These are phyloP conservation scores for Galleria mellonella DNA, from an alignment of 1,140 invertebrate species.

Conservation along the genomic window DNA sequence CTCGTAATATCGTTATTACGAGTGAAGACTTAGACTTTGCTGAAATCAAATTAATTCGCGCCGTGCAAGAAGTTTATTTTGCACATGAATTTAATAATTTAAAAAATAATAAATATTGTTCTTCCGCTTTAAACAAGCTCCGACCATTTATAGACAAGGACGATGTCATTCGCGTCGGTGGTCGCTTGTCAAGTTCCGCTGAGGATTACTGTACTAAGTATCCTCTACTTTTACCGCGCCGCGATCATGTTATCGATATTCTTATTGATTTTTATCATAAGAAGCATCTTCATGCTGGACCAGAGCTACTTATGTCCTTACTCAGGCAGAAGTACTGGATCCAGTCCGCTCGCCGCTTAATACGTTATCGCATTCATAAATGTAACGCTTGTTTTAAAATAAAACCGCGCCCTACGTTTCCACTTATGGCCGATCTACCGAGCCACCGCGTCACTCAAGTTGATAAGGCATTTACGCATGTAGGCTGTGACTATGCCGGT, in stretches of 20 bases:
- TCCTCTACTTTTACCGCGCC: background rate
- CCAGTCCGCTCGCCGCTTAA: conserved; percentile 5
- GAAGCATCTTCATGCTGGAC: conserved; percentile 4
- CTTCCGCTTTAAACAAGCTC: no score
- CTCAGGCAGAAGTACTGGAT: conserved; percentile 6
- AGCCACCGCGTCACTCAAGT: conserved; percentile 11
- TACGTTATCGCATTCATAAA: background rate
- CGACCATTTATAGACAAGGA: no score
- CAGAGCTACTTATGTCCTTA: conserved; percentile 3
- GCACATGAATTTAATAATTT: no score
- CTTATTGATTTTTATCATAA: conserved; percentile 5
- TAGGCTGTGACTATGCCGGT: conserved; percentile 41
- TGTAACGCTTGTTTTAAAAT: conserved; percentile 7
- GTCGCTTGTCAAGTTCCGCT: background rate
- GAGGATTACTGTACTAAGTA: background rate
- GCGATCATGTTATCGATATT: conserved; percentile 1
- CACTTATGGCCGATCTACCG: conserved; percentile 33
- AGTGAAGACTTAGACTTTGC: no score
- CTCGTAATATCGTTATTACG: no score
- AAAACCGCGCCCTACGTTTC: background rate
- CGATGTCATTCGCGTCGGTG: background rate
- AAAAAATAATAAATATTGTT: no score
- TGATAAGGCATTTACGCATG: conserved; percentile 31
- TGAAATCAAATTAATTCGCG: background rate
- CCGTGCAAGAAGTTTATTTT: background rate